Percentiles rank a stretch among this genome's conserved stretches.
Conservation (phyloP, 1,140 invertebrate genomes). For the Drosophila gunungcola region DNA sequence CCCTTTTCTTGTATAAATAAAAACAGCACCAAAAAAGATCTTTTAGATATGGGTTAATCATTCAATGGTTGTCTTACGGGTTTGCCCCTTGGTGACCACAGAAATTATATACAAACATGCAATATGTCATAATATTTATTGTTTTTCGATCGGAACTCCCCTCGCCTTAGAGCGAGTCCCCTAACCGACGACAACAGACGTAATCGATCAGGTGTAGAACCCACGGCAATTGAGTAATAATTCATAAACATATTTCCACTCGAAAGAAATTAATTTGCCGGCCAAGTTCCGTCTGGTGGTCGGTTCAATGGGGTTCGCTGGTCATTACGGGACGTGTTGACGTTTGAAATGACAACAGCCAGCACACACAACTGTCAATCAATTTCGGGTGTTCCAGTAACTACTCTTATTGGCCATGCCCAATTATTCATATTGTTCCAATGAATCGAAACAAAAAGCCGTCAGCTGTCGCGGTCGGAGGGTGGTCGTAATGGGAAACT, state of each 20-base stretch:
- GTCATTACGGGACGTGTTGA: slow-evolving; percentile 76
- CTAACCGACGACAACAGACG: slow-evolving; percentile 20
- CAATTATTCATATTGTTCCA: slow-evolving; percentile 81
- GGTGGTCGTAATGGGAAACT: slow-evolving; percentile 52
- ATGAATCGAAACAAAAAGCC: slow-evolving; percentile 54
- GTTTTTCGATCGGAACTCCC: slow-evolving; percentile 35
- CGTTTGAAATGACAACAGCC: slow-evolving; percentile 71
- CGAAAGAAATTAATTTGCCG: slow-evolving; percentile 71
- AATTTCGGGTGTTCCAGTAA: slow-evolving; percentile 65
- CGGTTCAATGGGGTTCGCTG: slow-evolving; percentile 26
- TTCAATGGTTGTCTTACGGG: background rate
- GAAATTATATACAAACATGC: slow-evolving; percentile 77
- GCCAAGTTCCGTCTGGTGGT: slow-evolving; percentile 18
- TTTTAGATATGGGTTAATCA: slow-evolving; percentile 25
- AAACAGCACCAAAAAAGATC: background rate
- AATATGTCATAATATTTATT: slow-evolving; percentile 80
- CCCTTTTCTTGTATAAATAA: background rate
- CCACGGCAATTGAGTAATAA: slow-evolving; percentile 73
- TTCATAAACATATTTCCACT: slow-evolving; percentile 82
- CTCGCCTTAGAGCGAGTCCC: background rate
- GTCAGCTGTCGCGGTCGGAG: slow-evolving; percentile 61
- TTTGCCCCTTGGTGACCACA: slow-evolving; percentile 52
- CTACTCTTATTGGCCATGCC: slow-evolving; percentile 60
- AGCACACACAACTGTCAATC: slow-evolving; percentile 68
- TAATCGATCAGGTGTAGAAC: slow-evolving; percentile 77